These are phyloP conservation scores for Nycticorax nycticorax DNA, from an alignment of 2,113 vertebrate genomes.

Conservation along the genomic window DNA sequence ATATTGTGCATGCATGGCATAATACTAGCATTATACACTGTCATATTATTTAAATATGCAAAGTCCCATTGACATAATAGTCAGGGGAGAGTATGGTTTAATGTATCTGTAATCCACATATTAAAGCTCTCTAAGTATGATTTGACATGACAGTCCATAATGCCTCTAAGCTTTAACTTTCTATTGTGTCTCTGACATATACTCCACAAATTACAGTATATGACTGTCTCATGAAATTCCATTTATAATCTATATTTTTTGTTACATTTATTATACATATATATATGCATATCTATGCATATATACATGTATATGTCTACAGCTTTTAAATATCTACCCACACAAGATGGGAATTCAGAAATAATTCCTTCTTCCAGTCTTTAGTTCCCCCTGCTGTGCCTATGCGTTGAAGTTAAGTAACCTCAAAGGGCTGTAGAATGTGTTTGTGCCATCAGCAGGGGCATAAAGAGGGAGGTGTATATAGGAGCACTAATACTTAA, in stretches of 20 bases:
- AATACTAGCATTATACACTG: constrained; percentile 35
- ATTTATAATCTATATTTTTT: constrained; percentile 3
- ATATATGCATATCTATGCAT: background rate
- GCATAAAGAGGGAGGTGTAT: background rate
- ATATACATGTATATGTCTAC: background rate
- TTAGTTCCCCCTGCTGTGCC: constrained; percentile 40
- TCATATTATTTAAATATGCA: constrained; percentile 65
- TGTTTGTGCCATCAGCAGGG: background rate
- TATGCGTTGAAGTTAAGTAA: constrained; percentile 36
- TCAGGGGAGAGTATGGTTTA: constrained; percentile 53
- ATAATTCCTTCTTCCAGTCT: background rate
- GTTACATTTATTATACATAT: background rate
- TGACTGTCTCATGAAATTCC: constrained; percentile 8
- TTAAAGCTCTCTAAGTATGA: constrained; percentile 65
- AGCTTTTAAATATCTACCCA: background rate
- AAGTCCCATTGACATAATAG: constrained; percentile 63
- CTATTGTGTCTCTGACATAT: constrained; percentile 42
- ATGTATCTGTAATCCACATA: constrained; percentile 63
- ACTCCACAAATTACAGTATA: constrained; percentile 45
- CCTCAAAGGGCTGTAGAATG: constrained; percentile 15
- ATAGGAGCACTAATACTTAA: background rate
- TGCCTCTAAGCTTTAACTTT: constrained; percentile 57
- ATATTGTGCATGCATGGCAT: constrained; percentile 1
- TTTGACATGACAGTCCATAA: constrained; percentile 60
- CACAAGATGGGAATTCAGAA: background rate